Evolutionary conservation across 2,888 invertebrate species (phyloP).

Genomic region (Pantelozetes paolii): DNA sequence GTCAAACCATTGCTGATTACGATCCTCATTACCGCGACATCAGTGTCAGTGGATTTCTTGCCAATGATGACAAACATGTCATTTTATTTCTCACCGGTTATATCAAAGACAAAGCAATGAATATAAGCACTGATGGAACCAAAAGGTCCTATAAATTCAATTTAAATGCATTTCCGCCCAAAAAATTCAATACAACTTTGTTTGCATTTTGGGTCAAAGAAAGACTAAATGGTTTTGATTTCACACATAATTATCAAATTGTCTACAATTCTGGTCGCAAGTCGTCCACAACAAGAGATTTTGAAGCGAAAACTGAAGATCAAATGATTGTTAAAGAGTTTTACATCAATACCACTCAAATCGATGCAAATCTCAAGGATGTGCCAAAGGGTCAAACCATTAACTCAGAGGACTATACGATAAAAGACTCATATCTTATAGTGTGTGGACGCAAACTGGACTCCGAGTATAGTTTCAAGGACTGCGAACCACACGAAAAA

Average conservation of each 20-base stretch:
- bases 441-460: background rate
- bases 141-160: too few relatives aligned
- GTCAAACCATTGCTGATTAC: background rate
- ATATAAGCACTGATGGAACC: too few relatives aligned
- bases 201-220: background rate
- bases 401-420: background rate
- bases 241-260: background rate
- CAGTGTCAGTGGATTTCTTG: background rate
- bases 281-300: background rate
- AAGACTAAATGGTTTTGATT: background rate
- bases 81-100: background rate
- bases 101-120: background rate
- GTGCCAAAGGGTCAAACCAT: background rate
- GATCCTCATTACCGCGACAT: background rate
- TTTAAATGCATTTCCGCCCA: too few relatives aligned
- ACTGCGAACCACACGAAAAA: background rate
- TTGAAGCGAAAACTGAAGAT: background rate
- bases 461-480: background rate
- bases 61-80: background rate
- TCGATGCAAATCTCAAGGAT: background rate
- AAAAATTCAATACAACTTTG: background rate
- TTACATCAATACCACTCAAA: background rate
- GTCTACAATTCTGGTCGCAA: background rate
- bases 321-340: background rate
- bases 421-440: background rate